These are phyloP conservation scores for Microctenopoma stevenorrisi DNA, from an alignment of 2,797 vertebrate species.

Conservation along the genomic window DNA sequence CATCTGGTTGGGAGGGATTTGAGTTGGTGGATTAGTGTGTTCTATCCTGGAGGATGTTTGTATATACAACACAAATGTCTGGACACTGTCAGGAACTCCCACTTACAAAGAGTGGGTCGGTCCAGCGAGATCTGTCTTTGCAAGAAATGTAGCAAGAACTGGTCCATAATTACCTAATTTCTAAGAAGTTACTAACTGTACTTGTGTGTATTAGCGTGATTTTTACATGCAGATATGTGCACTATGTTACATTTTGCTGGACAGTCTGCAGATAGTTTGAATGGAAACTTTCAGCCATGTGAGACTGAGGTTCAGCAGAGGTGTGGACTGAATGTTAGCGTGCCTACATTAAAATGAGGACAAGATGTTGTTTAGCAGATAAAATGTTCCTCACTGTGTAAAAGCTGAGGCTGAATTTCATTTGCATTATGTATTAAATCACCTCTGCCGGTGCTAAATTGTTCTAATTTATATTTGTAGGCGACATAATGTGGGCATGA, in stretches of 20 bases:
- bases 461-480: neutral
- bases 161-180: neutral
- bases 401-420: neutral
- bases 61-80: constrained; percentile 66
- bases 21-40: constrained; percentile 63
- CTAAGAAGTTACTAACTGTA: too few species aligned
- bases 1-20: constrained; percentile 74
- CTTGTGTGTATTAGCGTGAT: too few species aligned
- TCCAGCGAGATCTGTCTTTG: constrained; percentile 6
- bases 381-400: too few species aligned
- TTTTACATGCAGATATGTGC: neutral
- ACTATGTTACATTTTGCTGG: neutral
- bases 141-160: constrained; percentile 3
- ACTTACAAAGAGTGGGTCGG: constrained; percentile 18
- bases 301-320: neutral
- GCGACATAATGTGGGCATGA: constrained; percentile 7
- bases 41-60: constrained; percentile 66
- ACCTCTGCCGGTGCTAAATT: too few species aligned
- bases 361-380: too few species aligned
- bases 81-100: constrained; percentile 59
- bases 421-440: too few species aligned
- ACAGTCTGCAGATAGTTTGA: neutral
- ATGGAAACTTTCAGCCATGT: neutral
- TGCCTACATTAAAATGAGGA: too few species aligned
- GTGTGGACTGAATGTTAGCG: too few species aligned